A percentile compares a stretch with the other conserved stretches of the same genome.
These are phyloP conservation scores for Zaprionus obscuricornis DNA, from an alignment of 2,888 invertebrate genomes.

Conservation along the genomic window DNA sequence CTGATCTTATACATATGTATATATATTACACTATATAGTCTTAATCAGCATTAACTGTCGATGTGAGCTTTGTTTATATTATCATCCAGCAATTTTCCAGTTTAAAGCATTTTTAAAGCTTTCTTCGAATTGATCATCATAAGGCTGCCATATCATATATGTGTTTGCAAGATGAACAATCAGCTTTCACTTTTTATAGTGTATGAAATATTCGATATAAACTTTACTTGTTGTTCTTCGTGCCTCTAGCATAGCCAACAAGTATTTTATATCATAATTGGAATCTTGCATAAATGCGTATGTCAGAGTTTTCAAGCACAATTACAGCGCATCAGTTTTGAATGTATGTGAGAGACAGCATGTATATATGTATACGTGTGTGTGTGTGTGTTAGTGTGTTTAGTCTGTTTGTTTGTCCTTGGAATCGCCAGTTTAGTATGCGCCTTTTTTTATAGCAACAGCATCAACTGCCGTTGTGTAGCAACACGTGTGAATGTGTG, in stretches of 20 bases:
- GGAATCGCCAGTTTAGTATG: slow-evolving; percentile 70
- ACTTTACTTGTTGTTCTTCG: no score
- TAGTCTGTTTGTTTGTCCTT: slow-evolving; percentile 73
- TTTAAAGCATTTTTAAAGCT: no score
- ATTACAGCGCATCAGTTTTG: slow-evolving; percentile 41
- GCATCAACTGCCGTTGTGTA: slow-evolving; percentile 30
- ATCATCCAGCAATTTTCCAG: no score
- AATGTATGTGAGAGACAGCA: slow-evolving; percentile 8
- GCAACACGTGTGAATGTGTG: slow-evolving; percentile 68
- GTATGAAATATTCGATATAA: no score
- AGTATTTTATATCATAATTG: slow-evolving; percentile 73
- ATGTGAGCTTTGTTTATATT: no score
- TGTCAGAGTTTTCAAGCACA: slow-evolving; percentile 59
- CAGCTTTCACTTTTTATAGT: no score
- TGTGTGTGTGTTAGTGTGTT: slow-evolving; percentile 27
- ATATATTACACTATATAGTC: no score
- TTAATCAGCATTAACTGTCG: no score
- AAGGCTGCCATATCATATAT: no score
- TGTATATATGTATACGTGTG: slow-evolving; percentile 1
- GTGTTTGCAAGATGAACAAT: no score
- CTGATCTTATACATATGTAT: no score
- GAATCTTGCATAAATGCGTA: slow-evolving; percentile 72
- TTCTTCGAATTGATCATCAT: no score
- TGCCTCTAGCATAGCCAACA: slow-evolving; percentile 35
- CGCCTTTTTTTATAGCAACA: slow-evolving; percentile 56